Conservation (phyloP, 2,797 vertebrate genomes). For the Microctenopoma lineatum region DNA sequence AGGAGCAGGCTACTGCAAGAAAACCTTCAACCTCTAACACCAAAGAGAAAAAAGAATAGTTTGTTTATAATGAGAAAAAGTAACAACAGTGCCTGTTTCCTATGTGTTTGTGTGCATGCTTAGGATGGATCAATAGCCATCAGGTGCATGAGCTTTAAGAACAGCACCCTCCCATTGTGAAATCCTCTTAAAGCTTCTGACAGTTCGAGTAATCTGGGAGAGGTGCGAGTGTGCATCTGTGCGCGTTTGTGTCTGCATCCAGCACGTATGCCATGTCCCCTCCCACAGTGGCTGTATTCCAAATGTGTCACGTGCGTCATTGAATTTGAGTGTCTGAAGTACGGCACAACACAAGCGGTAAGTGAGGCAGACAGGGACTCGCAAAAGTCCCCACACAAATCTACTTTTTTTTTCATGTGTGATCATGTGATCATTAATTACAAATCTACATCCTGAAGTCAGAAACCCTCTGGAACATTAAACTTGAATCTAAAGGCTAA, state of each 20-base stretch:
- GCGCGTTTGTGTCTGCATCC: conserved; percentile 38
- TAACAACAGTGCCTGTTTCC: conserved; percentile 25
- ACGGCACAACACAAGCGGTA: conserved; percentile 17
- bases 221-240: conserved; percentile 39
- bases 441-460: neutral
- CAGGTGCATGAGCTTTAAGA: conserved; percentile 72
- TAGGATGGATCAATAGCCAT: conserved; percentile 72
- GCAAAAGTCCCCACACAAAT: neutral
- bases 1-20: neutral
- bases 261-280: conserved; percentile 59
- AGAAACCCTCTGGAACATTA: neutral
- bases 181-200: conserved; percentile 78
- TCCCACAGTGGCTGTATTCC: conserved; percentile 54
- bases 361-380: conserved; percentile 11
- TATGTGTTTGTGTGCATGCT: conserved; percentile 46
- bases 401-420: neutral
- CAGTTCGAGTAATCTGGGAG: conserved; percentile 74
- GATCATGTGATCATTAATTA: neutral
- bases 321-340: conserved; percentile 36
- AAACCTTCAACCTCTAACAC: conserved; percentile 1
- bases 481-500: neutral
- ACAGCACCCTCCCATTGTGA: conserved; percentile 58
- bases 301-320: conserved; percentile 49
- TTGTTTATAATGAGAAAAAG: conserved; percentile 41
- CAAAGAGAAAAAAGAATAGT: conserved; percentile 28